Evolutionary conservation across 2,113 vertebrate species (phyloP).

Genomic region (Onychostoma macrolepis): DNA sequence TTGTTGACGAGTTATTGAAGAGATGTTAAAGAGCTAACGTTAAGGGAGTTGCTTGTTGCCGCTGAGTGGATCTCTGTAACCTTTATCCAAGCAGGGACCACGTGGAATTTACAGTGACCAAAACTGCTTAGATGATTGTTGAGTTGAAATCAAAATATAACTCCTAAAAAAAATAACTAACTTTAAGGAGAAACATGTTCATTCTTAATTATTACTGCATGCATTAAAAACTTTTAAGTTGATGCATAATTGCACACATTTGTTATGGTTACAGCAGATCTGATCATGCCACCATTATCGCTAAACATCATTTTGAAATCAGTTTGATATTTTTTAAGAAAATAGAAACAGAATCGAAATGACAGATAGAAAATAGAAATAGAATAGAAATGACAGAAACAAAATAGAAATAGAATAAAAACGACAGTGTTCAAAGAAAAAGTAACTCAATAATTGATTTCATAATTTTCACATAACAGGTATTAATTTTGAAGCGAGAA

Average conservation of each 20-base stretch:
- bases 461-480: not conserved
- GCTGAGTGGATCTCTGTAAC: conserved; percentile 38
- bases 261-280: not conserved
- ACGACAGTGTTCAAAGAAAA: not conserved
- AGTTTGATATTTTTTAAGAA: not conserved
- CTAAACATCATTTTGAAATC: conserved; percentile 49
- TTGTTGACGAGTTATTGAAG: conserved; percentile 44
- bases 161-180: not conserved
- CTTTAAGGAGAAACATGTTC: not conserved
- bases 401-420: too few relatives aligned
- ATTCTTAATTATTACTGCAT: not conserved
- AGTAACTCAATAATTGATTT: not conserved
- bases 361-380: too few relatives aligned
- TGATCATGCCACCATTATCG: not conserved
- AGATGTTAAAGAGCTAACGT: conserved; percentile 35
- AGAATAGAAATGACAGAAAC: too few relatives aligned
- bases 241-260: not conserved
- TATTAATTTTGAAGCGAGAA: not conserved
- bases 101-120: conserved; percentile 3
- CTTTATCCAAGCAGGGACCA: conserved; percentile 29
- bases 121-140: not conserved
- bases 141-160: not conserved
- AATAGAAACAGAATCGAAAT: too few relatives aligned
- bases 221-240: not conserved
- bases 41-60: conserved; percentile 37